Percentiles rank a stretch among this genome's conserved stretches.
phyloP scores from a whole-genome alignment of 2,888 invertebrate species.

The Aspidapion aeneum region DNA sequence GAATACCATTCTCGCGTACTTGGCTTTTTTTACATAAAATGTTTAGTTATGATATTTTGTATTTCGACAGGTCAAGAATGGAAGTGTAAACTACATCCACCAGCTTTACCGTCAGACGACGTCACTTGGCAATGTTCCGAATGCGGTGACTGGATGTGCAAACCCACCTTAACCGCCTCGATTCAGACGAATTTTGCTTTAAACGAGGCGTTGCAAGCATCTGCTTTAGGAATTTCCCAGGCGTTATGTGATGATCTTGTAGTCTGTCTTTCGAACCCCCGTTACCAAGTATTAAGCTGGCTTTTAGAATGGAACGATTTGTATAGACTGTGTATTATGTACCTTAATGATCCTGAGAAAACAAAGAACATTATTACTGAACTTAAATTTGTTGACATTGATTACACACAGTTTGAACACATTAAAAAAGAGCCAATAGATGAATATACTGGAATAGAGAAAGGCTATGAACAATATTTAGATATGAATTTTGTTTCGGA shows the following conservation, averaged over 20 bases:
- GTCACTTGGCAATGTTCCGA: slow-evolving; percentile 41
- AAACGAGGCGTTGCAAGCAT: slow-evolving; percentile 50
- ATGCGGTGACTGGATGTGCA: slow-evolving; percentile 45
- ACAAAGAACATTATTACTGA: slow-evolving; percentile 66
- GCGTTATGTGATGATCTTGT: slow-evolving; percentile 68
- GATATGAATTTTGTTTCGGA: slow-evolving; percentile 36
- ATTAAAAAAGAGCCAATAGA: slow-evolving; percentile 56
- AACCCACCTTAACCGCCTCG: slow-evolving; percentile 39
- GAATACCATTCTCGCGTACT: too few species aligned
- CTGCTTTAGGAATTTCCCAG: slow-evolving; percentile 60
- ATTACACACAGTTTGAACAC: slow-evolving; percentile 58
- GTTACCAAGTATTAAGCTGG: slow-evolving; percentile 72
- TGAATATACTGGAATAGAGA: slow-evolving; percentile 41
- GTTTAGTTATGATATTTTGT: too few species aligned
- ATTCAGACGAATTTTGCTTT: slow-evolving; percentile 44
- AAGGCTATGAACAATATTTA: slow-evolving; percentile 40
- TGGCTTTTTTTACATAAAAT: too few species aligned
- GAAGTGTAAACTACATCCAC: slow-evolving; percentile 45
- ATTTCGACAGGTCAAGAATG: slow-evolving; percentile 42
- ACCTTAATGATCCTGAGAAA: slow-evolving; percentile 55
- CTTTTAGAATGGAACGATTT: slow-evolving; percentile 58
- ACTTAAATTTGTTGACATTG: slow-evolving; percentile 70
- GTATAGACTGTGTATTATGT: slow-evolving; percentile 54
- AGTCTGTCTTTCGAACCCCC: slow-evolving; percentile 65
- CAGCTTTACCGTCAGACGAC: slow-evolving; percentile 40